phyloP scores from a whole-genome alignment of 2,888 invertebrate genomes.

The Ophion ellenae region DNA sequence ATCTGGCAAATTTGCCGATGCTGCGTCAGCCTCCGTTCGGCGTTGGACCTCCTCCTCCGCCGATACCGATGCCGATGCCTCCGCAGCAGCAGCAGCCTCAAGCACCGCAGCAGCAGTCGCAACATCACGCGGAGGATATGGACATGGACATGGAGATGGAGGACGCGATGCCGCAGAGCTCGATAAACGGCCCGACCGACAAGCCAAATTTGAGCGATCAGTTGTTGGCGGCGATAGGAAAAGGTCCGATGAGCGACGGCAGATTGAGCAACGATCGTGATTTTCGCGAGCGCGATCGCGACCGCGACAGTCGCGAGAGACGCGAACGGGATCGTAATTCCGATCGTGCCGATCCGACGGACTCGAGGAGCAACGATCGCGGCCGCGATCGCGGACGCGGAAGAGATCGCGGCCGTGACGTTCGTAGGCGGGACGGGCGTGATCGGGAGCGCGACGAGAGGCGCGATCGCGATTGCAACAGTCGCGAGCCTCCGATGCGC shows the following conservation, averaged over 20 bases:
- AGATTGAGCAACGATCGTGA: constrained; percentile 75
- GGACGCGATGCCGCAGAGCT: constrained; percentile 78
- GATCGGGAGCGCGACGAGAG: constrained; percentile 76
- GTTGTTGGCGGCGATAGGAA: constrained; percentile 86
- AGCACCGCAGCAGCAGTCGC: constrained; percentile 68
- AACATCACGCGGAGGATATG: constrained; percentile 89
- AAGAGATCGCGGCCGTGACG: constrained; percentile 76
- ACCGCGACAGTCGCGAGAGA: constrained; percentile 73
- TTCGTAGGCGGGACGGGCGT: constrained; percentile 74
- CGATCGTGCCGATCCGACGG: constrained; percentile 74
- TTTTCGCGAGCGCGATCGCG: constrained; percentile 76
- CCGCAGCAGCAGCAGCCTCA: constrained; percentile 76
- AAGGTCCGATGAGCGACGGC: constrained; percentile 81
- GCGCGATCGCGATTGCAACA: constrained; percentile 80
- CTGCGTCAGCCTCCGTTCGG: constrained; percentile 81
- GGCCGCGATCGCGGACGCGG: constrained; percentile 80
- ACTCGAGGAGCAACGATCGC: constrained; percentile 74
- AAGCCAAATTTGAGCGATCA: constrained; percentile 83
- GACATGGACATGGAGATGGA: constrained; percentile 90
- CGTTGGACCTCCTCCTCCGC: constrained; percentile 78
- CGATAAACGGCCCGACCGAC: constrained; percentile 72
- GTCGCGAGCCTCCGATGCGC: constrained; percentile 72
- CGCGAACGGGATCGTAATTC: constrained; percentile 42
- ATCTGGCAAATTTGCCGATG: constrained; percentile 79
- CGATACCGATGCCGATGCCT: constrained; percentile 78